Evolutionary conservation across 2,113 vertebrate species (phyloP), one percentile per base, ranked within the genome.

Genomic region (Thinocorus orbignyianus): DNA sequence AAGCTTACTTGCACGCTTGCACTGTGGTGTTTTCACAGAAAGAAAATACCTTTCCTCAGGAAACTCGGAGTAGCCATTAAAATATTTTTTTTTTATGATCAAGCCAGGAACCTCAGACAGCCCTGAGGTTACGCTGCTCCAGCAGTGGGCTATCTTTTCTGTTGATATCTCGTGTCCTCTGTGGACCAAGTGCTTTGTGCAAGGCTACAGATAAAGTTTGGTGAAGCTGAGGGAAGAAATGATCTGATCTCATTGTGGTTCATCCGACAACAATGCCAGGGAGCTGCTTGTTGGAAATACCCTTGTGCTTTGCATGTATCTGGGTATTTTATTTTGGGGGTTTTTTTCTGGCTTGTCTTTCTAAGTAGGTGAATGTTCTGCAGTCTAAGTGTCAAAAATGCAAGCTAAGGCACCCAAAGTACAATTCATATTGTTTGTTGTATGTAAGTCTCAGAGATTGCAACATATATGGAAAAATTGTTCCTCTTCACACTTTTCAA

Each of bases 141-240:
- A 48, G 64, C 69, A 52, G 26, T 31, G 35, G 9, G 14, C 2
- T 71, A 37, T 88, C 64, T 64, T 37, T 60, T 41, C 35, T 71
- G 41, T 49, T 62, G 57, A 2, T 81, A 39, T 18, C 37, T 55
- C 1, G 0, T 49, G 42, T 76, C 35, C 37, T 8, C 0, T 58
- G 3, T n/a, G 46, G 68, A 64, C 55, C 48, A 68, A 52, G n/a
- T 42, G 6, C 65, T 93, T 90, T 71, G 65, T 41, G 26, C n/a
- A 28, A 94, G 80, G 51, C 57, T 46, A 9, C 66, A 37, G 91
- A 85, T 89, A 60, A 73, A 57, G 70, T 42, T 44, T 77, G 49
- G 52, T 79, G 46, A 85, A 95, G 58, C 64, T 77, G 68, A 72
- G 66, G 23, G 39, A 55, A 77, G 44, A 66, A 91, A 73, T 28